phyloP scores from a whole-genome alignment of 2,797 vertebrate genomes.

The Pteropus rufus region DNA sequence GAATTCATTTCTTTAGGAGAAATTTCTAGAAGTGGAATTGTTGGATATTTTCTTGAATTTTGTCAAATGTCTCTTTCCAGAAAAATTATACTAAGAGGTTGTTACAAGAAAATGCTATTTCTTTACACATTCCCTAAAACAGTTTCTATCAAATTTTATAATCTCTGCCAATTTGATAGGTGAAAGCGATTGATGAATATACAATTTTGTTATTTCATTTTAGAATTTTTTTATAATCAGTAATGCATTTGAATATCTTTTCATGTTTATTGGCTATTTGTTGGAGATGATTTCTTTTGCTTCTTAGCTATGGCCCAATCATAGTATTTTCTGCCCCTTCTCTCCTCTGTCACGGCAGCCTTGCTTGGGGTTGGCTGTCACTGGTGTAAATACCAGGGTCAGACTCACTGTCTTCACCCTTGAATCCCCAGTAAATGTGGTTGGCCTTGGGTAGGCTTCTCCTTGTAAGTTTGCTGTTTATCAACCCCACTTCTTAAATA shows the following conservation, averaged over 20 bases:
- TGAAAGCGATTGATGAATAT: neutral
- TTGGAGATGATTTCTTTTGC: neutral
- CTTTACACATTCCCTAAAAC: neutral
- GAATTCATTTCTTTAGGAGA: slow-evolving; percentile 1
- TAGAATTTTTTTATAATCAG: neutral
- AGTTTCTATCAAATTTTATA: neutral
- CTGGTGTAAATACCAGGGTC: fast-evolving
- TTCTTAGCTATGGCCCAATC: neutral
- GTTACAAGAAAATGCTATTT: slow-evolving; percentile 6
- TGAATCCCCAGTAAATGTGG: neutral
- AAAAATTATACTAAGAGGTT: neutral
- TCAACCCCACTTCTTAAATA: neutral
- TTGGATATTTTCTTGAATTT: neutral
- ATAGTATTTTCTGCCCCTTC: neutral
- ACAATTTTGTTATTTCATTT: neutral
- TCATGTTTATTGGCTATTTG: neutral
- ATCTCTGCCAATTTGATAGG: neutral
- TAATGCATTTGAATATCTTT: neutral
- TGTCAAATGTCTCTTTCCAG: neutral
- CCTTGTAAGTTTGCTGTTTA: neutral
- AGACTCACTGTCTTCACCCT: neutral
- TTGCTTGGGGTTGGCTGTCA: neutral
- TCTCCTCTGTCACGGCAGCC: neutral
- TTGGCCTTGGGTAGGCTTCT: neutral
- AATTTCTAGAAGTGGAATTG: neutral